Evolutionary conservation across 2,113 vertebrate genomes (phyloP), one percentile per base, ranked within the genome.

Genomic region (Protomyctophum bolini): DNA sequence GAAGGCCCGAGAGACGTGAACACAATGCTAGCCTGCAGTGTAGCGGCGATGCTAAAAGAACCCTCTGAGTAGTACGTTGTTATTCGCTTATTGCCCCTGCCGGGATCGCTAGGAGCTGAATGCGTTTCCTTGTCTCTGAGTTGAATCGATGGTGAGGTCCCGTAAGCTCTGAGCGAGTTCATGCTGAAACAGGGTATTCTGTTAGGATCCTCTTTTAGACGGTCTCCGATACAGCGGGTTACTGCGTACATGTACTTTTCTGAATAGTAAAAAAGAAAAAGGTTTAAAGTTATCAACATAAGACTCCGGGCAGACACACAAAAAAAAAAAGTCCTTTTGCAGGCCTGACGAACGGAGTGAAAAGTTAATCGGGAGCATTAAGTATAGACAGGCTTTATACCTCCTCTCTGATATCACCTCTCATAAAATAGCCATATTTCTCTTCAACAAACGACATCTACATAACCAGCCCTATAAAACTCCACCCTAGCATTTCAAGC

Each of bases 21-120:
- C 72, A 63, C 78, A 74, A 70, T 75, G 74, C 59, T 82, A 86
- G 76, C 86, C 76, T 85, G 74, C 76, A 71, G 71, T 86, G 70
- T 52, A 71, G 68, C 83, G 33, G 70, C 76, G 74, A 87, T 80
- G 87, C 79, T 87, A 69, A 66, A 83, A 84, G 81, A 80, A 74
- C 33, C 63, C 75, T 87, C 77, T 80, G 72, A 75, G 73, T 80
- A 72, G 61, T 78, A 81, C 79, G 78, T 85, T 85, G 80, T 88
- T 89, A 87, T 87, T 87, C 88, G 74, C 84, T 84, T 78, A 70
- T 78, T 83, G 73, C 75, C 83, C 79, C 83, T 88, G 68, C 83
- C 85, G 87, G 90, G 90, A 89, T 89, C 59, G 87, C 89, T 90
- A 81, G 73, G 60, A 83, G 88, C 78, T 86, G 80, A 81, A 72